Evolutionary conservation across 2,888 invertebrate genomes (phyloP), one percentile per base, ranked within the genome.

Genomic region (Tetramorium bicarinatum): DNA sequence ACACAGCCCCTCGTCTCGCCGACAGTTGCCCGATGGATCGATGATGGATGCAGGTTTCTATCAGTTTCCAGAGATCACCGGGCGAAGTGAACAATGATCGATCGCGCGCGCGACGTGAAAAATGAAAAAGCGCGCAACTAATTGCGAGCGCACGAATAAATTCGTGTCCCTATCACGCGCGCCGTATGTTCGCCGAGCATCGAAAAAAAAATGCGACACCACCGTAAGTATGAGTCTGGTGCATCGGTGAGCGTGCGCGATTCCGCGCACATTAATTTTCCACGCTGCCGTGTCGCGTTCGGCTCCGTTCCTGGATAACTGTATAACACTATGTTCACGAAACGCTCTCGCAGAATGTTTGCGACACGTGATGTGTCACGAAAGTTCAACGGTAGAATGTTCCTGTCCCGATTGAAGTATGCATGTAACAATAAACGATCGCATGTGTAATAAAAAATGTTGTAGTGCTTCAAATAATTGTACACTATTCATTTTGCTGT

Each of bases 11-110:
- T 47, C 59, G 47, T 84, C 84, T 79, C 72, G 84, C 80, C 83
- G 91, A 91, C 91, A 91, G 88, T 87, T 89, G 89, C 82, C 84
- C 90, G 86, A 91, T 91, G 88, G 87, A 87, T 90, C 87, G 66
- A 79, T 90, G 90, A 90, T 90, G 87, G 87, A 90, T 88, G 89
- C 87, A 87, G 82, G 80, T 87, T 85, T 85, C 90, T 81, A 85
- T 76, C 87, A 84, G 84, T 88, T 85, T 80, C 80, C 71, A 82
- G 82, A 44, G 81, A 84, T 80, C 84, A 76, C 83, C 80, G 87
- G 85, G 83, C 90, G 90, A 91, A 91, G 89, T 89, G 90, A 91
- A 88, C 89, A 87, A 91, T 91, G 90, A 91, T 90, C 91, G 91
- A 91, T 91, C 87, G 87, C 86, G 59, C 84, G 79, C 38, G 82